These are phyloP conservation scores for Papilio glaucus DNA, from an alignment of 1,140 invertebrate genomes.

Conservation along the genomic window DNA sequence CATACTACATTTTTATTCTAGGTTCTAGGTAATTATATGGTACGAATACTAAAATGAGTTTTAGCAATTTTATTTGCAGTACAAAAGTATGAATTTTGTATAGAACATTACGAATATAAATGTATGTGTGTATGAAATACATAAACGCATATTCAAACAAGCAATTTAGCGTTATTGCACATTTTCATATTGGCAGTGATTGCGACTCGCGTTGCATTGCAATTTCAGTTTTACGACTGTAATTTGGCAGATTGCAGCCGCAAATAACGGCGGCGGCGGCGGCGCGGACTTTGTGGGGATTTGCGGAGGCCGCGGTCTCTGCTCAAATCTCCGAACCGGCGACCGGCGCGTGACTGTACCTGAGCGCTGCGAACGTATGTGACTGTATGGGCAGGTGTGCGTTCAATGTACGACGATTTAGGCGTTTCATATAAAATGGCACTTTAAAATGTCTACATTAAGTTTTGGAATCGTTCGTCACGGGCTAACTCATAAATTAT, in stretches of 20 bases:
- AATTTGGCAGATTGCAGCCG: constrained; percentile 22
- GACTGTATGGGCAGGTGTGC: neutral
- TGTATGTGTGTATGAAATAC: constrained; percentile 2
- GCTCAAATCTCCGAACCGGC: neutral
- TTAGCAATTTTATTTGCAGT: neutral
- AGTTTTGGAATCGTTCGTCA: neutral
- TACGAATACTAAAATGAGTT: no score
- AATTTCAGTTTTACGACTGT: constrained; percentile 22
- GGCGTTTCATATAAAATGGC: neutral
- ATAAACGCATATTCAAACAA: constrained; percentile 14
- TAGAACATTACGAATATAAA: neutral
- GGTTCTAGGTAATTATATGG: no score
- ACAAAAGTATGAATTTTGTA: neutral
- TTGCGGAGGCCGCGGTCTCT: neutral
- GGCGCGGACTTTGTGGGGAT: constrained; percentile 23
- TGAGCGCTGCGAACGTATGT: neutral
- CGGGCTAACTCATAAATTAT: constrained; percentile 14
- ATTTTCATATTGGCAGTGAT: constrained; percentile 10
- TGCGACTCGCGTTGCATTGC: constrained; percentile 15
- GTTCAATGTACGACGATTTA: neutral
- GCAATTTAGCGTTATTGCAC: constrained; percentile 14
- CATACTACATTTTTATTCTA: no score
- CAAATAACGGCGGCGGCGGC: neutral
- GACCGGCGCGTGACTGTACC: neutral
- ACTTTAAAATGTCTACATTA: neutral